Evolutionary conservation across 1,140 invertebrate genomes (phyloP), one percentile per base, ranked within the genome.

Genomic region (Drosophila eugracilis): DNA sequence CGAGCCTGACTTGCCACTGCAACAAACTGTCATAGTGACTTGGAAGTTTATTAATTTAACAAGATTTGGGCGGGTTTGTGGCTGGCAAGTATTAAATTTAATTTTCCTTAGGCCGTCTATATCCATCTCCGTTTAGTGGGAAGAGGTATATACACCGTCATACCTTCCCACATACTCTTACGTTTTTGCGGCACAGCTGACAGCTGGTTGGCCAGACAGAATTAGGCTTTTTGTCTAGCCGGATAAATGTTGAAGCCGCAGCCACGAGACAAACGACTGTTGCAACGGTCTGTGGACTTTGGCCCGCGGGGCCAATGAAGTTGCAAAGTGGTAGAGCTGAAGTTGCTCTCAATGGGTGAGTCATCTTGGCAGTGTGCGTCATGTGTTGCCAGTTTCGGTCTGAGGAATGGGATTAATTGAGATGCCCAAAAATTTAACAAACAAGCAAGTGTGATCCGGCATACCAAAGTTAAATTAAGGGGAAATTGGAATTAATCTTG

Each of bases 41-140:
- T 54, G 60, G 54, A 59, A 69, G 75, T 88, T 88, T 88, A 83
- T 88, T 88, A 88, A 88, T 88, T 88, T 86, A 88, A 83, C 78
- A 59, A 67, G 74, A 63, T 84, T 81, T 62, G 36, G 58, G 21
- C 60, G 37, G 63, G 49, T 21, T 28, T 1, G 9, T 32, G 22
- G 7, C 37, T 34, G 34, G 32, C 54, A 42, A 52, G 77, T 70
- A 86, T 78, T 86, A 80, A 77, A 75, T 86, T 86, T 80, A 80
- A 86, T 86, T 85, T 76, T 65, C 55, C 39, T 14, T 26, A 30
- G 59, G 21, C 50, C 19, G 58, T n/a, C 34, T n/a, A 21, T 26
- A 60, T 59, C 24, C 54, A 42, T 62, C 28, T 59, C 54, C 39
- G 21, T 21, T 28, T 19, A 45, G 55, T 14, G 55, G 41, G 21